Evolutionary conservation across 35 echinoderm and acorn worm species (phyloP), one percentile per base, ranked within the genome.

Genomic region (Patiria miniata): DNA sequence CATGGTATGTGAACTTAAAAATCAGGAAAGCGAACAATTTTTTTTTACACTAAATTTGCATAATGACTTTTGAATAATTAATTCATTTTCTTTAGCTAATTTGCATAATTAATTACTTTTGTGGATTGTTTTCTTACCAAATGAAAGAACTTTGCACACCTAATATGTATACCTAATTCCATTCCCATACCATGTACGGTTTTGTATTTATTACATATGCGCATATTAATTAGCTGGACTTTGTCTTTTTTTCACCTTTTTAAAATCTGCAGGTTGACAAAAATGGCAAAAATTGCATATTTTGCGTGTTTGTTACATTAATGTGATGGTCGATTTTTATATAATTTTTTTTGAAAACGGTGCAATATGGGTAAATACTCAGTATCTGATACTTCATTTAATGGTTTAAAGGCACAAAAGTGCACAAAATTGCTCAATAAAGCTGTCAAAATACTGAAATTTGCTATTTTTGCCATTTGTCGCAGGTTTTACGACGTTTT

Each of bases 41-140:
- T 57, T 57, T 57, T 57, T 18, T 22, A 57, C 54, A 57, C 54
- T 57, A 18, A 57, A 57, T 57, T 57, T 57, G 54, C 54, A 57
- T 57, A 57, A 57, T 57, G 1, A 57, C 54, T 57, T 57, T 57
- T 57, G 54, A 57, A 57, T 57, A 57, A 57, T 57, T 57, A 57
- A 57, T 57, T 57, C 54, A 57, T 57, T 57, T 57, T 57, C 54
- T 18, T 57, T 57, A 7, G 55, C 55, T 19, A 19, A 58, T 19
- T 22, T 58, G 55, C 55, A 58, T 58, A 58, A 58, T 58, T 58
- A 58, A 9, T 7, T 12, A 0, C 55, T 19, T 58, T 2, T 58
- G 16, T 19, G 55, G 55, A 2, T 58, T 58, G 3, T 19, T 6
- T 58, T 58, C 23, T 58, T 22, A 19, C 16, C 55, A 58, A 22